Conservation (phyloP, 2,113 vertebrate genomes). For the Aphelocoma coerulescens region DNA sequence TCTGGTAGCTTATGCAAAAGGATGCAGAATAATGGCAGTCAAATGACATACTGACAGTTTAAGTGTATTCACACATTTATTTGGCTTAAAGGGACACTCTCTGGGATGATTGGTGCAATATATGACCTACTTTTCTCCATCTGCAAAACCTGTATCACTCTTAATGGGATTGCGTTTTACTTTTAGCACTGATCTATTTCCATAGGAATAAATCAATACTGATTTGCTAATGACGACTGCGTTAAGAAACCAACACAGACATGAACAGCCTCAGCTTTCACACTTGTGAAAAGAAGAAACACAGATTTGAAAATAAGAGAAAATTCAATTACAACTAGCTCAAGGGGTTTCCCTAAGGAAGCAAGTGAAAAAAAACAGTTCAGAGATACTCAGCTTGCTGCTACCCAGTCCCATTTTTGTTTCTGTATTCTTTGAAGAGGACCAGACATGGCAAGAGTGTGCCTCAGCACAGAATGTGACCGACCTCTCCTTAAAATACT, state of each 20-base stretch:
- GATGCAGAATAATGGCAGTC: conserved; percentile 17
- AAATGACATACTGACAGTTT: not conserved
- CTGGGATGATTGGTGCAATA: not conserved
- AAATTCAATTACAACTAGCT: not conserved
- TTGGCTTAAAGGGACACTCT: conserved; percentile 23
- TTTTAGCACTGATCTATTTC: not conserved
- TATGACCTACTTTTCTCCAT: conserved; percentile 43
- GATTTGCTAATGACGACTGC: not conserved
- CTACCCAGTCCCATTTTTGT: not conserved
- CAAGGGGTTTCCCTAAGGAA: not conserved
- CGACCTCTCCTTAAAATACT: not conserved
- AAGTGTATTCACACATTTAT: conserved; percentile 32
- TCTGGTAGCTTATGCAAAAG: conserved; percentile 23
- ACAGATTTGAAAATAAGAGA: not conserved
- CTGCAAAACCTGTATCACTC: conserved; percentile 22
- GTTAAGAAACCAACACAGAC: not conserved
- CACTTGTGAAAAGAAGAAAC: not conserved
- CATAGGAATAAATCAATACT: conserved; percentile 19
- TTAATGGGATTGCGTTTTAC: not conserved
- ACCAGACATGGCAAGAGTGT: not conserved
- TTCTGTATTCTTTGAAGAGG: not conserved
- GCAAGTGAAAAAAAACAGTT: not conserved
- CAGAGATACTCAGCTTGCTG: not conserved
- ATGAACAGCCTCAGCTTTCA: not conserved
- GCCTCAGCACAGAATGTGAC: not conserved